These are phyloP conservation scores for Aporophyla lueneburgensis DNA, from an alignment of 2,888 invertebrate species.

Conservation along the genomic window DNA sequence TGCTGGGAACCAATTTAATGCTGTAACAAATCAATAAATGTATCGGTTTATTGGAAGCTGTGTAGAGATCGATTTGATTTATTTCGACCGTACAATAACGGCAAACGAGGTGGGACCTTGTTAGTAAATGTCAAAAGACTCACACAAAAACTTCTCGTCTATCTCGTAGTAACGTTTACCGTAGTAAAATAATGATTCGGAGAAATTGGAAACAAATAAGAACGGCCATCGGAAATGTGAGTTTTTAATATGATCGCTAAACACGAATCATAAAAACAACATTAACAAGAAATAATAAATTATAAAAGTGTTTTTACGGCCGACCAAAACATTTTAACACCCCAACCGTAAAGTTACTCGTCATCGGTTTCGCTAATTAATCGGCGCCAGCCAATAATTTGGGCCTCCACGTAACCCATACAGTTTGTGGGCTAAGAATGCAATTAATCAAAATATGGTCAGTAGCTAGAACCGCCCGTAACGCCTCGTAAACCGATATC, in stretches of 20 bases:
- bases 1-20: conserved; percentile 90
- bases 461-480: conserved; percentile 88
- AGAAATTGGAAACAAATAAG: conserved; percentile 58
- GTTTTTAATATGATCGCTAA: conserved; percentile 61
- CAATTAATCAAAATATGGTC: conserved; percentile 90
- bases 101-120: conserved; percentile 85
- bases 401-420: conserved; percentile 74
- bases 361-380: conserved; percentile 88
- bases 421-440: conserved; percentile 84
- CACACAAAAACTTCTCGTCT: conserved; percentile 70
- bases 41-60: conserved; percentile 90
- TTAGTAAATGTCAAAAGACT: conserved; percentile 89
- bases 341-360: conserved; percentile 79
- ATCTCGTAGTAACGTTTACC: conserved; percentile 52
- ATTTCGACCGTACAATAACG: conserved; percentile 85
- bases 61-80: conserved; percentile 90
- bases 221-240: conserved; percentile 41
- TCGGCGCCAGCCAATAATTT: conserved; percentile 88
- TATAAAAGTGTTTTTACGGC: conserved; percentile 76
- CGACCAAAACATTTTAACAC: conserved; percentile 81
- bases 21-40: conserved; percentile 91
- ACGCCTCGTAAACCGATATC: conserved; percentile 90
- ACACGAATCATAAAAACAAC: conserved; percentile 69
- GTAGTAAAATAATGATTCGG: conserved; percentile 44
- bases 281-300: conserved; percentile 74